phyloP scores from a whole-genome alignment of 2,888 invertebrate genomes.

The Nephrocerus scutellatus region DNA sequence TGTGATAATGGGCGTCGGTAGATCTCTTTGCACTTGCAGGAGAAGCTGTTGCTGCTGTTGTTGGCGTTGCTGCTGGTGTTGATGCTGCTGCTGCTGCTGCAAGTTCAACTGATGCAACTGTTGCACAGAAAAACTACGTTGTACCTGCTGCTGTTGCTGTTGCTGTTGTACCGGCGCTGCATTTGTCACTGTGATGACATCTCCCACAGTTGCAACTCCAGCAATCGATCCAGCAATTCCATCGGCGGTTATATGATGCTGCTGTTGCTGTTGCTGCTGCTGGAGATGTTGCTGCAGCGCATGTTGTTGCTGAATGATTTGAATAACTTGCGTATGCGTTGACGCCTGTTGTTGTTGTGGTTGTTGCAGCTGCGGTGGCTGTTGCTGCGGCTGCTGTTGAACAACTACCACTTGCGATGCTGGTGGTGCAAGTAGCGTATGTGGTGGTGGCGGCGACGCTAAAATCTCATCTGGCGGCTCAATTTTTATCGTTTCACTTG shows the following conservation, averaged over 20 bases:
- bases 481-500: slow-evolving; percentile 26
- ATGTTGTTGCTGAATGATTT: slow-evolving; percentile 10
- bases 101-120: slow-evolving; percentile 18
- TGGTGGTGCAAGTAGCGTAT: slow-evolving; percentile 2
- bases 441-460: slow-evolving; percentile 22
- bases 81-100: slow-evolving; percentile 29
- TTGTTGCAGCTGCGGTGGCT: slow-evolving; percentile 12
- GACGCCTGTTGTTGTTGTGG: slow-evolving; percentile 10
- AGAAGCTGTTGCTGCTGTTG: slow-evolving; percentile 31
- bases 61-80: slow-evolving; percentile 26
- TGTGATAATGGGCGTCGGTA: slow-evolving; percentile 31
- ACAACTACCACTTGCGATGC: background rate
- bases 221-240: slow-evolving; percentile 3
- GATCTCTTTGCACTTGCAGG: slow-evolving; percentile 38
- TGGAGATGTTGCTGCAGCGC: slow-evolving; percentile 15
- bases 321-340: too few relatives aligned
- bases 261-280: slow-evolving; percentile 18
- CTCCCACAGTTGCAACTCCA: slow-evolving; percentile 15
- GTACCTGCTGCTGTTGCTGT: slow-evolving; percentile 29
- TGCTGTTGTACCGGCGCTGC: slow-evolving; percentile 28
- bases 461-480: slow-evolving; percentile 30
- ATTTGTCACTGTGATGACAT: slow-evolving; percentile 14
- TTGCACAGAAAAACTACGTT: slow-evolving; percentile 34
- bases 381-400: slow-evolving; percentile 13
- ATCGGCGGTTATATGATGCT: slow-evolving; percentile 2